phyloP scores from a whole-genome alignment of 2,113 vertebrate species.

The Morone chrysops region DNA sequence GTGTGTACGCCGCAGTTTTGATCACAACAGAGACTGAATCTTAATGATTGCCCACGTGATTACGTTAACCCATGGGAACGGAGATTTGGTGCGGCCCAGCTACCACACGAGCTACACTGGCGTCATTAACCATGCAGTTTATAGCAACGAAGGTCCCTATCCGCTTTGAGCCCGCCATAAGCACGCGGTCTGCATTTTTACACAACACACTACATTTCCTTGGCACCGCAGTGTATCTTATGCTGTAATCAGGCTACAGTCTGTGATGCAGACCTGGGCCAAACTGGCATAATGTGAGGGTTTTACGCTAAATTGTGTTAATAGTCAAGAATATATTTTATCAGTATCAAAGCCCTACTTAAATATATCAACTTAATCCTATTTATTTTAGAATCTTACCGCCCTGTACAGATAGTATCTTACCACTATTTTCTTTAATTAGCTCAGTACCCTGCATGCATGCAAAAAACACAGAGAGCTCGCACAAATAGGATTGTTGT shows the following conservation, averaged over 20 bases:
- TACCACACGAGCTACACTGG: constrained; percentile 52
- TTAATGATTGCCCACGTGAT: constrained; percentile 51
- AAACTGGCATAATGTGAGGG: constrained; percentile 25
- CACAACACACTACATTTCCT: constrained; percentile 63
- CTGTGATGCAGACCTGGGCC: constrained; percentile 32
- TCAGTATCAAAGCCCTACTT: constrained; percentile 26
- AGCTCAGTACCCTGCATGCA: constrained; percentile 30
- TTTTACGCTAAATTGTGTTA: constrained; percentile 23
- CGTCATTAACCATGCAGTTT: constrained; percentile 63
- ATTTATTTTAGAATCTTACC: constrained; percentile 30
- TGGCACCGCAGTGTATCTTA: constrained; percentile 56
- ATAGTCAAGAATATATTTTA: constrained; percentile 16
- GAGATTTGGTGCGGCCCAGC: constrained; percentile 36
- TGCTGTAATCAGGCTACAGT: constrained; percentile 52
- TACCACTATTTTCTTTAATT: constrained; percentile 41
- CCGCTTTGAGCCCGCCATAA: constrained; percentile 32
- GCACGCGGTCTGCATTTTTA: constrained; percentile 45
- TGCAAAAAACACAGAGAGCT: constrained; percentile 44
- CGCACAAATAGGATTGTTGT: constrained; percentile 28
- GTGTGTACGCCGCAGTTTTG: constrained; percentile 55
- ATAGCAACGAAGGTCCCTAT: constrained; percentile 41
- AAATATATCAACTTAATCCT: constrained; percentile 21
- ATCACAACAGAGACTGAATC: constrained; percentile 56
- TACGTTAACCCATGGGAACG: constrained; percentile 46
- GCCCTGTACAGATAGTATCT: constrained; percentile 48